Base-by-base conservation (phyloP, 2,113 vertebrate genomes). In the Hyperoodon ampullatus region DNA sequence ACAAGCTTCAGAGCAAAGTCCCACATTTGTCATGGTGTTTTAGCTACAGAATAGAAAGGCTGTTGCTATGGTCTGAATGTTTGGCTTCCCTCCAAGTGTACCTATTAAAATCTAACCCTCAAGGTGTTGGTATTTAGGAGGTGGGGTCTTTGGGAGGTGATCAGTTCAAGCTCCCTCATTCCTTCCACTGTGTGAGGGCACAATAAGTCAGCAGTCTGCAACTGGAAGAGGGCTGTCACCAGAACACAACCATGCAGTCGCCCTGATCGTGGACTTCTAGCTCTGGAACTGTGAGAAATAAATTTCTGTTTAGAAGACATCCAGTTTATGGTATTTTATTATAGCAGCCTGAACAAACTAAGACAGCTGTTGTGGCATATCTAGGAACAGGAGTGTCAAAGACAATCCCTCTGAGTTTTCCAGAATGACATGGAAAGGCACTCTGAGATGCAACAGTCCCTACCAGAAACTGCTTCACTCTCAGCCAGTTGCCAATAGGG, bases 401-500 rank as follows among this genome's bases (percentile, higher is more conserved):
- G 66, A n/a, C 9, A 61, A n/a, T 75, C 6, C 12, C 35, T 3
- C 19, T 42, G 21, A 50, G 16, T 53, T 28, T 26, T 18, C 2
- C 44, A 66, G 47, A 28, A 7, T 75, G 35, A 9, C n/a, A 33
- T 13, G 8, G 9, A 7, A 42, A 78, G 8, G 9, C 2, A 26
- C 5, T 30, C 13, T 0, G 4, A 30, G 26, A 10, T 66, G 9
- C 2, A 2, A 63, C 10, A 74, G 65, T 42, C 28, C 24, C 0
- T 35, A 66, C 24, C 7, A 26, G 2, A 47, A 42, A 71, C 23
- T 14, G 21, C 5, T 28, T 96, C 72, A 66, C n/a, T 86, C 24
- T 86, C 24, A 89, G 30, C 3, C 60, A 44, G 1, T 28, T 71
- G 24, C 15, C 39, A 61, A 8, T 6, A 70, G 18, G 23, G 8